phyloP scores from a whole-genome alignment of 1,140 invertebrate species.

The Gryon sp. region DNA sequence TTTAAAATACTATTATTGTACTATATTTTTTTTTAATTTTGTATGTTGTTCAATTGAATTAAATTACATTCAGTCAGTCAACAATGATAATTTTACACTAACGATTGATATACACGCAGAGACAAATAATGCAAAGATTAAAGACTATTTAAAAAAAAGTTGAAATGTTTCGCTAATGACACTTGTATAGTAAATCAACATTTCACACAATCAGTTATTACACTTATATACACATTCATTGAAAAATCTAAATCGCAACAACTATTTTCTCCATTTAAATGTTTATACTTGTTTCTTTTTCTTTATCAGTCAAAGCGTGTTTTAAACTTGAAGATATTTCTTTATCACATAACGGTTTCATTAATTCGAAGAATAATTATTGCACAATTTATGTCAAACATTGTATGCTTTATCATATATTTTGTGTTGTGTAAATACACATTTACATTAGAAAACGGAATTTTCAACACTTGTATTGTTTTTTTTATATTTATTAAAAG shows the following conservation, averaged over 20 bases:
- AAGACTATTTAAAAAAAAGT: neutral
- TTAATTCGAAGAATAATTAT: slow-evolving; percentile 22
- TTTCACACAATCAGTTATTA: neutral
- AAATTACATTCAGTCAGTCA: slow-evolving; percentile 40
- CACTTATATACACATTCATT: neutral
- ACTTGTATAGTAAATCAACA: slow-evolving; percentile 1
- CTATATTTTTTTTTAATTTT: slow-evolving; percentile 16
- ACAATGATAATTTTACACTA: slow-evolving; percentile 26
- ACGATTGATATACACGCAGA: slow-evolving; percentile 24
- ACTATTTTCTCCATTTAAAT: slow-evolving; percentile 4
- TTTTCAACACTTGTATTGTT: slow-evolving; percentile 8
- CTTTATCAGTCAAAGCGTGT: neutral
- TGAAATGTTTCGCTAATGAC: neutral
- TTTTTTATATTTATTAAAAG: neutral
- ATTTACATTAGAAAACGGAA: slow-evolving; percentile 1
- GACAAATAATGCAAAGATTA: slow-evolving; percentile 1
- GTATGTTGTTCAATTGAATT: slow-evolving; percentile 31
- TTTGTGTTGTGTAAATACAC: too few species aligned
- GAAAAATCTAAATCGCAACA: neutral
- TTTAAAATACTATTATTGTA: slow-evolving; percentile 43
- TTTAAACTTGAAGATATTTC: neutral
- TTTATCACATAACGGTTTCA: slow-evolving; percentile 34
- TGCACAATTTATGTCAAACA: slow-evolving; percentile 13
- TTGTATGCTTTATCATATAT: slow-evolving; percentile 8
- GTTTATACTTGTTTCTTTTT: slow-evolving; percentile 1